Percentiles rank a stretch among this genome's conserved stretches.
phyloP scores from a whole-genome alignment of 2,888 invertebrate species.

The Scaptomyza parva region DNA sequence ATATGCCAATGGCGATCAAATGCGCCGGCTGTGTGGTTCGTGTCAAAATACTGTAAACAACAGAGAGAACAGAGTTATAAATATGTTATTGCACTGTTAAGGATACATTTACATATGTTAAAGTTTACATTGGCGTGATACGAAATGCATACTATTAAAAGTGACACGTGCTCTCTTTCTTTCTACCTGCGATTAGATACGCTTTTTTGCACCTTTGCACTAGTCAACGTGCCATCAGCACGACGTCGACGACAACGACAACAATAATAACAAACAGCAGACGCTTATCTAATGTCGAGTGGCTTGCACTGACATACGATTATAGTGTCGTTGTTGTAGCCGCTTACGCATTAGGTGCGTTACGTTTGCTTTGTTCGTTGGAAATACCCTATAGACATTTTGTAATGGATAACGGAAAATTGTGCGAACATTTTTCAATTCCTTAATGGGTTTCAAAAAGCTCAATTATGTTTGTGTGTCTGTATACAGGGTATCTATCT shows the following conservation, averaged over 20 bases:
- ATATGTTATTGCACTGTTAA: constrained; percentile 2
- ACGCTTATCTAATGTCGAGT: constrained; percentile 50
- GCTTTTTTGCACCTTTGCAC: constrained; percentile 51
- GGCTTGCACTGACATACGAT: constrained; percentile 25
- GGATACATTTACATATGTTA: background rate
- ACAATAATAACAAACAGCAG: background rate
- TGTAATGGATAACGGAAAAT: background rate
- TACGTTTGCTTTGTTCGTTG: constrained; percentile 6
- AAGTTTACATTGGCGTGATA: background rate
- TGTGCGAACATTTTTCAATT: no score
- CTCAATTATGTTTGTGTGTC: background rate
- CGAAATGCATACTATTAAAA: constrained; percentile 8
- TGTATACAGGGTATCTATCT: background rate
- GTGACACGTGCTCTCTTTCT: constrained; percentile 30
- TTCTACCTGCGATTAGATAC: constrained; percentile 53
- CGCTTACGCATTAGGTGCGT: constrained; percentile 34
- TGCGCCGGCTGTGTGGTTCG: constrained; percentile 92
- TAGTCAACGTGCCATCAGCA: constrained; percentile 6
- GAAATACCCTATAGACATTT: background rate
- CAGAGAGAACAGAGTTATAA: background rate
- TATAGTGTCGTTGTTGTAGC: background rate
- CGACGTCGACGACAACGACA: constrained; percentile 5
- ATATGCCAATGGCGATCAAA: constrained; percentile 87
- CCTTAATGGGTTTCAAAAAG: no score
- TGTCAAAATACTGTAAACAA: constrained; percentile 88